Conservation (phyloP, 2,888 invertebrate genomes). For the Polyommatus iphigenia region DNA sequence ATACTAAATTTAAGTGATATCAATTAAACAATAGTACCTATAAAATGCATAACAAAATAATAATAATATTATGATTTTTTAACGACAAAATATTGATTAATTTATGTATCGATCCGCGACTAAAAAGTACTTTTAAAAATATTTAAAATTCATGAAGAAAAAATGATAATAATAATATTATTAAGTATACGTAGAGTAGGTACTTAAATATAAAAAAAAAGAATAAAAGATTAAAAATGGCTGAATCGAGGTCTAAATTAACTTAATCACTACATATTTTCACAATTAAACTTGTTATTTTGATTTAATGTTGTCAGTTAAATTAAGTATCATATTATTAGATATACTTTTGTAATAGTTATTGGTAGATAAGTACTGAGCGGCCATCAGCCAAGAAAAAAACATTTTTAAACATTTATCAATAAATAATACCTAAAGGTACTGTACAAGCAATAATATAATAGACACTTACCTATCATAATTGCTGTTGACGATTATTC, state of each 20-base stretch:
- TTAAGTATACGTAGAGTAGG: too few species aligned
- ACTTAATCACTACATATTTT: too few species aligned
- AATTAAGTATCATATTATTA: not conserved
- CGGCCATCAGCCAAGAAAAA: not conserved
- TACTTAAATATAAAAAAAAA: not conserved
- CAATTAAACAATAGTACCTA: conserved; percentile 1
- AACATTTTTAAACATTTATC: not conserved
- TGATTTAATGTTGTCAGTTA: not conserved
- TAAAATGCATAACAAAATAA: not conserved
- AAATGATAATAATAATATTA: not conserved
- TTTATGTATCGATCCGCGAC: not conserved
- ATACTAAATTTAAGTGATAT: conserved; percentile 6
- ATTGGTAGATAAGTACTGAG: not conserved
- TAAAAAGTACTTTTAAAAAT: not conserved
- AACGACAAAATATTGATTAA: not conserved
- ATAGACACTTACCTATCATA: conserved; percentile 71
- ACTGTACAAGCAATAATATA: not conserved
- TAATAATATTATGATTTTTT: not conserved
- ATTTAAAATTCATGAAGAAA: not conserved
- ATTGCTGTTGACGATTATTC: conserved; percentile 58
- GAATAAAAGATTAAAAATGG: not conserved
- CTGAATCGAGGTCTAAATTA: not conserved
- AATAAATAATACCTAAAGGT: not conserved
- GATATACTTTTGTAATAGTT: not conserved
- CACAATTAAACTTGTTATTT: too few species aligned